Evolutionary conservation across 2,113 vertebrate species (phyloP).

Genomic region (Willisornis vidua): DNA sequence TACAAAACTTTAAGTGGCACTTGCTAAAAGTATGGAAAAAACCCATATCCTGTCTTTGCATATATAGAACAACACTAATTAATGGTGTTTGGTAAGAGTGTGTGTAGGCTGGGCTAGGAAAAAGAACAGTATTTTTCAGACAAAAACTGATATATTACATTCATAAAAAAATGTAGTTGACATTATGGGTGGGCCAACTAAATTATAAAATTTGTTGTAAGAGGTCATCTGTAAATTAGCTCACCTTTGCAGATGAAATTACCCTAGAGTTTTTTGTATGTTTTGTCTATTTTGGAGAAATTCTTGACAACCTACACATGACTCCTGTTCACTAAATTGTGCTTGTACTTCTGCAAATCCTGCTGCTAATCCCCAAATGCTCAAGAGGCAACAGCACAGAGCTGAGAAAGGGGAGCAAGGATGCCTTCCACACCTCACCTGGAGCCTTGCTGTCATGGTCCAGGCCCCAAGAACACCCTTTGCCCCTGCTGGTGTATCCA

Average conservation of each 20-base stretch:
- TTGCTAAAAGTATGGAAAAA: conserved; percentile 85
- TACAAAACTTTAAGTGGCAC: conserved; percentile 82
- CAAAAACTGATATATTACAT: not conserved
- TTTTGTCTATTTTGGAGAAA: not conserved
- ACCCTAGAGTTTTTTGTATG: not conserved
- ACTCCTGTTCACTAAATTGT: not conserved
- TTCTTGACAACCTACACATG: rapidly evolving
- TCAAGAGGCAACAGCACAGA: not conserved
- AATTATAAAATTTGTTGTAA: not conserved
- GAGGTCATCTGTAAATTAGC: not conserved
- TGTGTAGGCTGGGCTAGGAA: conserved; percentile 44
- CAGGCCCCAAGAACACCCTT: not conserved
- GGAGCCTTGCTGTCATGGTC: not conserved
- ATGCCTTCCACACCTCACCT: not conserved
- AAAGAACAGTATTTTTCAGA: not conserved
- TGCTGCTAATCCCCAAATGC: not conserved
- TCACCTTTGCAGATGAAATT: not conserved
- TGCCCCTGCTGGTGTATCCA: not conserved
- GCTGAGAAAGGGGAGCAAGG: not conserved
- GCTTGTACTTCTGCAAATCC: not conserved
- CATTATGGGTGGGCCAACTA: not conserved
- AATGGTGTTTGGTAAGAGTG: conserved; percentile 77
- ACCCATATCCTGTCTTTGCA: conserved; percentile 85
- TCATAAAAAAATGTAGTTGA: rapidly evolving
- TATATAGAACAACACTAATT: conserved; percentile 67